Base-by-base conservation (phyloP, 92 coral and sea anemone genomes). In the Phenganax marumi region DNA sequence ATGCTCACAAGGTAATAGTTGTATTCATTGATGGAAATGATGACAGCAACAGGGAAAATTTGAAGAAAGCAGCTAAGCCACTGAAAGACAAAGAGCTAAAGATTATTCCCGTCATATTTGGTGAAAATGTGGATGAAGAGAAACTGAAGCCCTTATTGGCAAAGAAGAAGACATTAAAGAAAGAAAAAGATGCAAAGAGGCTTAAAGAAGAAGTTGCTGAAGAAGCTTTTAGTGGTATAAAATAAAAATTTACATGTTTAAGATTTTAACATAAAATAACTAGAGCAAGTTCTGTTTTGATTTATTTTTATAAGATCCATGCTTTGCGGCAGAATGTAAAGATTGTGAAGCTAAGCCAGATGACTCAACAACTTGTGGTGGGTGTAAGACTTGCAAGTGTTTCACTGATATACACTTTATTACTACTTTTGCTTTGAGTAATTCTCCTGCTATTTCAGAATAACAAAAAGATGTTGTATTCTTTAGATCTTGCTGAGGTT, bases 21-120 rank as follows among this genome's bases (percentile, higher is more conserved):
- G 88, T 95, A 3, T 85, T 95, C 22, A 85, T 86, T n/a, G 98
- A 95, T 48, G 84, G 80, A n/a, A 84, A 79, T 16, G 88, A 84
- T 58, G 89, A 81, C 8, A 61, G 52, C 11, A 78, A 84, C 79
- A 58, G 80, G 0, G 76, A 87, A 0, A 63, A 75, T 11, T 86
- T 85, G 17, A 48, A 43, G 71, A 84, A 90, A 22, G 91, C 88
- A 18, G 90, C 93, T 1, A 70, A 84, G 65, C 89, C 82, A 16
- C 56, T 94, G 62, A 93, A 87, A 22, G 75, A 86, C 12, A 85
- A 84, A 69, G 85, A 87, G 17, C 89, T 92, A 19, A 87, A 82
- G 57, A 83, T 94, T 51, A 77, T 94, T 50, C 92, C 98, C 6
- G 98, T 94, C 23, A 88, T 93, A 24, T 74, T 94, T 70, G 91